A percentile compares a stretch with the other conserved stretches of the same genome.
phyloP scores from a whole-genome alignment of 2,797 vertebrate genomes.

The Nannoperca australis region DNA sequence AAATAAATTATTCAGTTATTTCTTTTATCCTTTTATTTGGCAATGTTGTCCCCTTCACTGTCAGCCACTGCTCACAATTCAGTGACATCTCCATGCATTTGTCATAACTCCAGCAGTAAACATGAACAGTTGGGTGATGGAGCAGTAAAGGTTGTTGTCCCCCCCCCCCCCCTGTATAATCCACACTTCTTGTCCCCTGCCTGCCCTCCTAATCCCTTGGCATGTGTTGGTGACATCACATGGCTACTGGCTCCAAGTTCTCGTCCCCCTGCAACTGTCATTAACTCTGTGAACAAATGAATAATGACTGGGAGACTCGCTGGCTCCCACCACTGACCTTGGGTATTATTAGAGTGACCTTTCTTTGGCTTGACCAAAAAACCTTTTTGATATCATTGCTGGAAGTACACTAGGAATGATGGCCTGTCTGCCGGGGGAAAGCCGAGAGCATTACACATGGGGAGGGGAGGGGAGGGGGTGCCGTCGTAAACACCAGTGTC shows the following conservation, averaged over 20 bases:
- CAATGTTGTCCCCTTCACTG: not conserved
- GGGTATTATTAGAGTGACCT: slow-evolving; percentile 93
- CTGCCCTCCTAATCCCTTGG: slow-evolving; percentile 90
- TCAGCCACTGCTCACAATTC: slow-evolving; percentile 22
- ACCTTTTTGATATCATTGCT: slow-evolving; percentile 89
- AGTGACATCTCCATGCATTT: slow-evolving; percentile 17
- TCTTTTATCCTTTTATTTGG: slow-evolving; percentile 1
- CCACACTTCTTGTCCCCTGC: slow-evolving; percentile 88
- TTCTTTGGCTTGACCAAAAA: slow-evolving; percentile 88
- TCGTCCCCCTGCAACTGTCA: slow-evolving; percentile 89
- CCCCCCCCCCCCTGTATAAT: slow-evolving; percentile 75
- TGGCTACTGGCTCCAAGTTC: slow-evolving; percentile 87
- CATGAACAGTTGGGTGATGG: slow-evolving; percentile 47
- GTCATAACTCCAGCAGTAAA: slow-evolving; percentile 54
- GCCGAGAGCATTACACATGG: slow-evolving; percentile 71
- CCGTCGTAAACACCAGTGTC: slow-evolving; percentile 74
- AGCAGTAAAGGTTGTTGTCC: slow-evolving; percentile 63
- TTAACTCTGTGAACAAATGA: slow-evolving; percentile 91
- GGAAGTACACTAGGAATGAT: slow-evolving; percentile 82
- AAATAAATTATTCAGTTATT: not conserved
- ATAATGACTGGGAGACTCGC: slow-evolving; percentile 92
- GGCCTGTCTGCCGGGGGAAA: slow-evolving; percentile 70
- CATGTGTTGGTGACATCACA: slow-evolving; percentile 92
- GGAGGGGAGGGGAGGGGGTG: slow-evolving; percentile 20
- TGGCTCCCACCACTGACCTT: slow-evolving; percentile 90